Evolutionary conservation across 2,113 vertebrate species (phyloP).

Genomic region (Pomatorhinus ruficollis): DNA sequence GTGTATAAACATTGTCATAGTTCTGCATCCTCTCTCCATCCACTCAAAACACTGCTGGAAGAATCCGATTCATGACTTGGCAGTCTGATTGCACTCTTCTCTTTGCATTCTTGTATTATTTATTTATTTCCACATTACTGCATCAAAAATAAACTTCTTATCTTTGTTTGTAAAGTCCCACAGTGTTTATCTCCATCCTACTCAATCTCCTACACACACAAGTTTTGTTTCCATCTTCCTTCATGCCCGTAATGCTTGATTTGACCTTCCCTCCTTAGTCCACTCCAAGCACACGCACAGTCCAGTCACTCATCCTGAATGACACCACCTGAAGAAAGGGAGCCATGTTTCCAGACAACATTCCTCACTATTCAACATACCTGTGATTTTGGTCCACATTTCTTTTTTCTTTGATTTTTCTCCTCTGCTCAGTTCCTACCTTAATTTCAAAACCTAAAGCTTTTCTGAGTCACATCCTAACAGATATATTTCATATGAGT

Average conservation of each 20-base stretch:
- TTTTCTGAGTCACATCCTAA: not conserved
- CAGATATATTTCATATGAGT: not conserved
- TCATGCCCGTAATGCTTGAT: not conserved
- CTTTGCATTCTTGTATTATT: not conserved
- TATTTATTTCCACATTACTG: conserved; percentile 5
- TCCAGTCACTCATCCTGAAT: not conserved
- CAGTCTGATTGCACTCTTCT: not conserved
- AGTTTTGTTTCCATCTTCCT: not conserved
- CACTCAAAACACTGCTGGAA: not conserved
- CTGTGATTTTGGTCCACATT: not conserved
- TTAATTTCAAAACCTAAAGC: not conserved
- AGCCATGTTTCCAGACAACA: not conserved
- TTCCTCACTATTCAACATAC: not conserved
- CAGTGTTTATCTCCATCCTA: not conserved
- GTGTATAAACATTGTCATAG: not conserved
- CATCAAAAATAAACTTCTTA: not conserved
- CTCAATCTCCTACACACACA: not conserved
- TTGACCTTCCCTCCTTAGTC: not conserved
- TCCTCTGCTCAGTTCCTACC: not conserved
- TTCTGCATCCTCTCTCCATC: not conserved
- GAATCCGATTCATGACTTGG: not conserved
- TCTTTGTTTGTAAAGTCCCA: conserved; percentile 9
- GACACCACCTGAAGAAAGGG: not conserved
- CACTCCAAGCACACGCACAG: not conserved
- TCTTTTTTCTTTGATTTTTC: not conserved